Evolutionary conservation across 2,888 invertebrate species (phyloP).

Genomic region (Dynastes hyllus): DNA sequence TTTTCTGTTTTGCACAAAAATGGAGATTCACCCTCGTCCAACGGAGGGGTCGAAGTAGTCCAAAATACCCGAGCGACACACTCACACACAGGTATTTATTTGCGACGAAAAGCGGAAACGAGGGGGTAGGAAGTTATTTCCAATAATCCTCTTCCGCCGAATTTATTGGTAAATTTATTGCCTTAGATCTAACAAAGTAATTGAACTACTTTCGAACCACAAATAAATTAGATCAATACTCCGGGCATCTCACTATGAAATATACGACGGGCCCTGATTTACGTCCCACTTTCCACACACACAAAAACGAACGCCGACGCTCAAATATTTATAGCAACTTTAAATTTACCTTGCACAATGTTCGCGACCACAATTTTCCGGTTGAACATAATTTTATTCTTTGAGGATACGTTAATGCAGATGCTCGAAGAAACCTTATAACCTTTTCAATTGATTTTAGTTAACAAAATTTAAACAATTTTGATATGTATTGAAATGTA

Average conservation of each 20-base stretch:
- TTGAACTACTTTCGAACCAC: constrained; percentile 55
- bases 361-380: constrained; percentile 39
- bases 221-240: constrained; percentile 54
- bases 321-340: constrained; percentile 52
- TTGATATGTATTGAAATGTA: too few relatives aligned
- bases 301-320: constrained; percentile 48
- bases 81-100: constrained; percentile 54
- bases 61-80: constrained; percentile 14
- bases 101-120: constrained; percentile 50
- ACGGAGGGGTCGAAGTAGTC: neutral
- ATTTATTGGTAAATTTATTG: constrained; percentile 55
- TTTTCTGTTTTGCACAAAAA: constrained; percentile 54
- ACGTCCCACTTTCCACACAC: constrained; percentile 48
- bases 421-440: neutral
- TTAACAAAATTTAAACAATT: neutral
- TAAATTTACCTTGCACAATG: constrained; percentile 50
- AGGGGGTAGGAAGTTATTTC: constrained; percentile 55
- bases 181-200: constrained; percentile 54
- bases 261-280: constrained; percentile 52
- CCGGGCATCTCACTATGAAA: constrained; percentile 52
- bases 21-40: constrained; percentile 52
- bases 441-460: neutral
- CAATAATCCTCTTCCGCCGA: constrained; percentile 55
- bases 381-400: constrained; percentile 35
- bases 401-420: constrained; percentile 1